Conservation (phyloP, 2,888 invertebrate genomes). For the Watsonalla binaria region DNA sequence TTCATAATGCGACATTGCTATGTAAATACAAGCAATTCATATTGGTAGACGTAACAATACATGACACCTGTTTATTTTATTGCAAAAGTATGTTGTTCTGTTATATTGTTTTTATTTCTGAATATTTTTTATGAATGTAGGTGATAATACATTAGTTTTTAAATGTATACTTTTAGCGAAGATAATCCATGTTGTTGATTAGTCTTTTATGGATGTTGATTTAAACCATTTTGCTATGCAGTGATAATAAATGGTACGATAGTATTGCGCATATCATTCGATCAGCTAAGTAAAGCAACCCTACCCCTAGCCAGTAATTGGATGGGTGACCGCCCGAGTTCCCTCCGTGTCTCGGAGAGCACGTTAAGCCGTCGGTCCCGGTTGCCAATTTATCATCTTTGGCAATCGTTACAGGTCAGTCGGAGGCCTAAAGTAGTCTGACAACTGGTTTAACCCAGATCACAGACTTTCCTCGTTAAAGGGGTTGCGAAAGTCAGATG, state of each 20-base stretch:
- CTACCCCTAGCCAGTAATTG: no score
- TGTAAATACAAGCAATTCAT: conserved; percentile 51
- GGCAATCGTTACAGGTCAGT: no score
- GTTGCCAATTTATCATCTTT: no score
- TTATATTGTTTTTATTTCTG: conserved; percentile 55
- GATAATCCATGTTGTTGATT: conserved; percentile 77
- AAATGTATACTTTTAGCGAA: conserved; percentile 58
- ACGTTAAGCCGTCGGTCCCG: no score
- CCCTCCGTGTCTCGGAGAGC: no score
- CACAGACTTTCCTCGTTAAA: no score
- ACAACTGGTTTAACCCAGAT: no score
- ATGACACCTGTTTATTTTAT: conserved; percentile 68
- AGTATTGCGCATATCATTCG: no score
- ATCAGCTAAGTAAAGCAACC: no score
- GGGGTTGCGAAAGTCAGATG: no score
- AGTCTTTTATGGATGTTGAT: conserved; percentile 77
- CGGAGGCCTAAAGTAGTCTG: no score
- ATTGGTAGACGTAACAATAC: conserved; percentile 49
- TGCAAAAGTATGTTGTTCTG: conserved; percentile 46
- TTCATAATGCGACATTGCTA: conserved; percentile 29
- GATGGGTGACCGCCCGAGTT: no score
- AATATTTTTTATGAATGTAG: conserved; percentile 45
- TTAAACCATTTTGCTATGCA: conserved; percentile 74
- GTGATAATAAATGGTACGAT: conserved; percentile 75
- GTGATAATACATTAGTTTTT: conserved; percentile 52